Conservation (phyloP, 2,113 vertebrate genomes). For the Callithrix jacchus region DNA sequence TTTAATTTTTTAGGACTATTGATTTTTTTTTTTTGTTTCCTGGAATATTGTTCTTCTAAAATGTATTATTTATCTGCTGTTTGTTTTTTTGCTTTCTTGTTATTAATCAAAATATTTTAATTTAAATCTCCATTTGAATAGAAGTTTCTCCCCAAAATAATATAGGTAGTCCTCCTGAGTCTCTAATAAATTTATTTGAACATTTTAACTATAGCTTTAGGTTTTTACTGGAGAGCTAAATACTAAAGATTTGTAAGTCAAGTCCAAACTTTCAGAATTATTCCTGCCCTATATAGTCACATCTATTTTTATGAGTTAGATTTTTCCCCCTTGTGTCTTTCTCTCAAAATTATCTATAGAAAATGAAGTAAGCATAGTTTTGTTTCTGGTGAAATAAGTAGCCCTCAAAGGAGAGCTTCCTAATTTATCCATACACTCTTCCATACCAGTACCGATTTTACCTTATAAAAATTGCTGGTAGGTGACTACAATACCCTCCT, state of each 20-base stretch:
- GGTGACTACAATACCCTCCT: background rate
- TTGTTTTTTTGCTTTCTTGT: background rate
- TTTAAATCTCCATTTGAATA: background rate
- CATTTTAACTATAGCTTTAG: background rate
- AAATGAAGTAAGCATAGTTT: background rate
- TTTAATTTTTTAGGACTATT: background rate
- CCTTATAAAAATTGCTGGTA: background rate
- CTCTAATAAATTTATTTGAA: background rate
- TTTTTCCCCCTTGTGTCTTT: background rate
- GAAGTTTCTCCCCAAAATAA: background rate
- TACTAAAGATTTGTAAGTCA: background rate
- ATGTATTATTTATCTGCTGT: background rate
- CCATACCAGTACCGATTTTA: background rate
- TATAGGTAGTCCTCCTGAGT: background rate
- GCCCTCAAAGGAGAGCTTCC: background rate
- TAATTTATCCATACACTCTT: background rate
- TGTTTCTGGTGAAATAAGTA: background rate
- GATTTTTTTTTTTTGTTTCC: background rate
- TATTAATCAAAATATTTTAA: background rate
- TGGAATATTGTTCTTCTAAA: background rate
- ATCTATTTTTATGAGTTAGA: background rate
- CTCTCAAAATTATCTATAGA: background rate
- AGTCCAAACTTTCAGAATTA: background rate
- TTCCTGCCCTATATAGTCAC: background rate
- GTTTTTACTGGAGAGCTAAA: background rate